Conservation (phyloP, 2,888 invertebrate species). For the Rotaria magnacalcarata region DNA sequence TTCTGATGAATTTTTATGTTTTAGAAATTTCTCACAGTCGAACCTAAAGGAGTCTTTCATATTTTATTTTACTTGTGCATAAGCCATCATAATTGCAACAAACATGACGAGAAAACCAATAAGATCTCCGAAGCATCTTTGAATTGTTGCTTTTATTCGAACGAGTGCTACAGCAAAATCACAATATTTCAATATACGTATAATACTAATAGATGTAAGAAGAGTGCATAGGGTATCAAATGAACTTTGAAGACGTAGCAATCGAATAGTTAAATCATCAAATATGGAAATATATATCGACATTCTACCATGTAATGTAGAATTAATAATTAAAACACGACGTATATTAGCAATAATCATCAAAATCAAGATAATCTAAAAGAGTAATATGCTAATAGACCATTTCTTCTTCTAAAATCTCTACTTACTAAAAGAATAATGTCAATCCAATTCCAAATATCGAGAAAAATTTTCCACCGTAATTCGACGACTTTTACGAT, state of each 20-base stretch:
- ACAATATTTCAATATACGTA: slow-evolving; percentile 25
- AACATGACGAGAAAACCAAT: slow-evolving; percentile 8
- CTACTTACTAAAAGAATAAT: slow-evolving; percentile 8
- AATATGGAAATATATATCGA: not conserved
- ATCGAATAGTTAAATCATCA: not conserved
- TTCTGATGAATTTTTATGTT: too few relatives aligned
- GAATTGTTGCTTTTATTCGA: slow-evolving; percentile 13
- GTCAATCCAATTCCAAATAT: slow-evolving; percentile 21
- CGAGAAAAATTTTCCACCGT: not conserved
- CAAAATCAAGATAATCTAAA: not conserved
- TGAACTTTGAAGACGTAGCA: not conserved
- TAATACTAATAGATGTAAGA: not conserved
- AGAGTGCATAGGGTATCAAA: not conserved
- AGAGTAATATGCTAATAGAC: not conserved
- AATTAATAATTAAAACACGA: not conserved
- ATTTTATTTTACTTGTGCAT: not conserved
- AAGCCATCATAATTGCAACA: slow-evolving; percentile 27
- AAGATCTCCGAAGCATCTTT: slow-evolving; percentile 16
- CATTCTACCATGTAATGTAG: not conserved
- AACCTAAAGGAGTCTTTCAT: too few relatives aligned
- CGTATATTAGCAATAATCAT: not conserved
- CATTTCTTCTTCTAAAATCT: not conserved
- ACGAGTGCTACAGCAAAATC: not conserved
- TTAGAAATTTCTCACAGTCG: too few relatives aligned
- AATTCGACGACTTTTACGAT: not conserved